Conservation (phyloP, 2,113 vertebrate genomes). For the Bucco capensis region DNA sequence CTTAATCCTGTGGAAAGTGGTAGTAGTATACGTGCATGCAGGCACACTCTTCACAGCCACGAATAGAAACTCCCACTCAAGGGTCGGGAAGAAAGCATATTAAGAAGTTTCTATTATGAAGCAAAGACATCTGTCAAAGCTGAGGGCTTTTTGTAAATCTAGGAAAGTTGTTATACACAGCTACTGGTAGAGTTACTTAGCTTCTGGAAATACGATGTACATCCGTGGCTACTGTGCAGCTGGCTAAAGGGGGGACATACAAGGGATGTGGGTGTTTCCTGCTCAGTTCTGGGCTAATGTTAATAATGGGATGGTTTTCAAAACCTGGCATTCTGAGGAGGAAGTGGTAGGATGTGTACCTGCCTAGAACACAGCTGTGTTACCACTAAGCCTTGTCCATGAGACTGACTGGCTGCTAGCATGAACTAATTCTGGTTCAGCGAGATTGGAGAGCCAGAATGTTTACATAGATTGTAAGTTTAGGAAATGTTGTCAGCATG, state of each 20-base stretch:
- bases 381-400: neutral
- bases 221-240: neutral
- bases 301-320: neutral
- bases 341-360: neutral
- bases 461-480: neutral
- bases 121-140: neutral
- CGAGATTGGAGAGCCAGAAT: neutral
- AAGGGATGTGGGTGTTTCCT: neutral
- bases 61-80: neutral
- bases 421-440: neutral
- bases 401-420: neutral
- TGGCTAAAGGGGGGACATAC: neutral
- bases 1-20: neutral
- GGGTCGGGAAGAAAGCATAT: neutral
- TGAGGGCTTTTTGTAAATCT: neutral
- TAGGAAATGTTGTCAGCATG: neutral
- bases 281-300: neutral
- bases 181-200: neutral
- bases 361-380: neutral
- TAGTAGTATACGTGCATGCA: accelerated
- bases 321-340: neutral
- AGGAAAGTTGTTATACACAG: neutral
- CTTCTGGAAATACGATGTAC: neutral
- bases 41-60: neutral
- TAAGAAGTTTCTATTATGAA: neutral